Conservation (phyloP, 2,113 vertebrate species). For the Clarias magur region DNA sequence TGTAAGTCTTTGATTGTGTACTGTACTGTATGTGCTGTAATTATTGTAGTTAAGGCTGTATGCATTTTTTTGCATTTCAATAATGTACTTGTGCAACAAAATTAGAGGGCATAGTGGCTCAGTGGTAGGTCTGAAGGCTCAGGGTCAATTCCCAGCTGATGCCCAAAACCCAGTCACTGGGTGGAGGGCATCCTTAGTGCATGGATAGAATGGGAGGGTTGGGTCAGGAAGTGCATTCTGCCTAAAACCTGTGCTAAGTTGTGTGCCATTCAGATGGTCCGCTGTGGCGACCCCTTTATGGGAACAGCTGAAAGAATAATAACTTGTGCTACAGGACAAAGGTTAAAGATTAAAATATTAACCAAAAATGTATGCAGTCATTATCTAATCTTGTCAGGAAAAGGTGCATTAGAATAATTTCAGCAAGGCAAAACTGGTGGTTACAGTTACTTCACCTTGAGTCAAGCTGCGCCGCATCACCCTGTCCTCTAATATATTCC, state of each 20-base stretch:
- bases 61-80: neutral
- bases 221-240: too few relatives aligned
- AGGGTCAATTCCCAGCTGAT: too few relatives aligned
- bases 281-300: too few relatives aligned
- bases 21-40: neutral
- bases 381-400: neutral
- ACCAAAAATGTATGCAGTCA: neutral
- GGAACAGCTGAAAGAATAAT: too few relatives aligned
- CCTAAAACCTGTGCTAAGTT: too few relatives aligned
- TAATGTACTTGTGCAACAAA: neutral
- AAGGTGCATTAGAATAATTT: neutral
- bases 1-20: slow-evolving; percentile 59
- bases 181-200: too few relatives aligned
- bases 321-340: neutral
- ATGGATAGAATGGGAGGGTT: too few relatives aligned
- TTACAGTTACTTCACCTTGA: neutral
- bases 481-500: neutral
- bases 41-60: neutral
- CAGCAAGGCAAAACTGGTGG: neutral
- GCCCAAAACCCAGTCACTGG: too few relatives aligned
- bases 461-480: neutral
- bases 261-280: too few relatives aligned
- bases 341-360: neutral
- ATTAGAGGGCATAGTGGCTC: too few relatives aligned
- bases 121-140: too few relatives aligned